phyloP scores from a whole-genome alignment of 2,888 invertebrate species.

The Xestia sexstrigata region DNA sequence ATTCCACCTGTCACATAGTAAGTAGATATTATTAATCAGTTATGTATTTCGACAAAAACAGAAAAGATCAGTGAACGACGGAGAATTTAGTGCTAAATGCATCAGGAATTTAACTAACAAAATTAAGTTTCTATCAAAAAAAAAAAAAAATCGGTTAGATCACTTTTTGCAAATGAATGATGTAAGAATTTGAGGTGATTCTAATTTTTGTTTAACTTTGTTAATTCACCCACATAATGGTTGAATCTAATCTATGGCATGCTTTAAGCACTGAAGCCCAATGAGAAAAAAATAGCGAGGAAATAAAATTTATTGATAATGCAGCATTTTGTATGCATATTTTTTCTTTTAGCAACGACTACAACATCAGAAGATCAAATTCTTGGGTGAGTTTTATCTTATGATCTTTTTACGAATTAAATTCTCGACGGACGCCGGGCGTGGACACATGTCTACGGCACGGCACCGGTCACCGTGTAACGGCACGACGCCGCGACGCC shows the following conservation, averaged over 20 bases:
- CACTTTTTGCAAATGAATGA: not conserved
- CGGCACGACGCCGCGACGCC: too few species aligned
- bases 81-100: slow-evolving; percentile 13
- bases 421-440: not conserved
- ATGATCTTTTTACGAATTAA: too few species aligned
- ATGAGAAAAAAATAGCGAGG: not conserved
- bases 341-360: too few species aligned
- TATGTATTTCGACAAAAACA: not conserved
- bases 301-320: not conserved
- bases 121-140: too few species aligned
- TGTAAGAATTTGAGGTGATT: not conserved
- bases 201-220: not conserved
- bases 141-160: too few species aligned
- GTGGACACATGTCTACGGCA: too few species aligned
- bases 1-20: not conserved
- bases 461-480: too few species aligned
- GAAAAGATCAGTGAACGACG: slow-evolving; percentile 13
- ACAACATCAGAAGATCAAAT: too few species aligned
- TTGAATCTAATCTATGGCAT: not conserved
- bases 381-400: too few species aligned
- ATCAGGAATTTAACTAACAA: not conserved
- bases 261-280: not conserved
- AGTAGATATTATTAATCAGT: not conserved
- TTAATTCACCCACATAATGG: not conserved
- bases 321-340: too few species aligned